phyloP scores from a whole-genome alignment of 1,140 invertebrate genomes.

The Thaumetopoea pityocampa region DNA sequence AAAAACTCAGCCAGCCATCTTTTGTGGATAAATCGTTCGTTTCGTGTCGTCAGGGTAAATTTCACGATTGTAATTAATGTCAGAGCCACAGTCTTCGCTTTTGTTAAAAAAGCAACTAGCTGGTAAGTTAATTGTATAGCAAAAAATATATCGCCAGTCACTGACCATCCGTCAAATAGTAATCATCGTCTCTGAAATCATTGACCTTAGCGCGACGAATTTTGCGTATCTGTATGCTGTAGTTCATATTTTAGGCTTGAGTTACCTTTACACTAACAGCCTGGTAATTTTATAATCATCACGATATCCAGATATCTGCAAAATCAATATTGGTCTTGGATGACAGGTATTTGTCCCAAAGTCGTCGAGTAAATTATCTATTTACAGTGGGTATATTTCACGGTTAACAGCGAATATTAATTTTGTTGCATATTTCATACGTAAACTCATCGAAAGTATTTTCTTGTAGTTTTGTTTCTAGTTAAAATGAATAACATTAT shows the following conservation, averaged over 20 bases:
- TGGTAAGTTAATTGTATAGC: too few species aligned
- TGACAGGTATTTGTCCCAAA: slow-evolving; percentile 53
- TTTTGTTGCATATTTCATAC: too few species aligned
- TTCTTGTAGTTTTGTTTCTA: too few species aligned
- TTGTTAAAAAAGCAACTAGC: slow-evolving; percentile 96
- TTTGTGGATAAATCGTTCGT: slow-evolving; percentile 78
- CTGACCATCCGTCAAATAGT: slow-evolving; percentile 43
- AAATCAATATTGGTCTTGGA: slow-evolving; percentile 62
- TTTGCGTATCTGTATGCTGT: slow-evolving; percentile 45
- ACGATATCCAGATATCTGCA: slow-evolving; percentile 22
- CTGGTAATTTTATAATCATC: slow-evolving; percentile 4
- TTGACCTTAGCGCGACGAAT: slow-evolving; percentile 66
- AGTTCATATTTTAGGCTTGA: slow-evolving; percentile 17
- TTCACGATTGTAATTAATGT: slow-evolving; percentile 88
- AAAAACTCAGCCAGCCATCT: slow-evolving; percentile 78
- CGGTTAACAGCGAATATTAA: slow-evolving; percentile 20
- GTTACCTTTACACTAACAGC: slow-evolving; percentile 8
- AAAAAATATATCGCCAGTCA: too few species aligned
- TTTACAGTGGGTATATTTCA: slow-evolving; percentile 34
- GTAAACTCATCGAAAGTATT: too few species aligned
- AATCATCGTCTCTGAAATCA: slow-evolving; percentile 60
- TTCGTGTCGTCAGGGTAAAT: slow-evolving; percentile 79
- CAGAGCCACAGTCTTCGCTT: slow-evolving; percentile 95
- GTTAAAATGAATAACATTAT: too few species aligned
- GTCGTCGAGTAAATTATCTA: slow-evolving; percentile 23